phyloP scores from a whole-genome alignment of 1,140 invertebrate species.

The Diuraphis noxia region DNA sequence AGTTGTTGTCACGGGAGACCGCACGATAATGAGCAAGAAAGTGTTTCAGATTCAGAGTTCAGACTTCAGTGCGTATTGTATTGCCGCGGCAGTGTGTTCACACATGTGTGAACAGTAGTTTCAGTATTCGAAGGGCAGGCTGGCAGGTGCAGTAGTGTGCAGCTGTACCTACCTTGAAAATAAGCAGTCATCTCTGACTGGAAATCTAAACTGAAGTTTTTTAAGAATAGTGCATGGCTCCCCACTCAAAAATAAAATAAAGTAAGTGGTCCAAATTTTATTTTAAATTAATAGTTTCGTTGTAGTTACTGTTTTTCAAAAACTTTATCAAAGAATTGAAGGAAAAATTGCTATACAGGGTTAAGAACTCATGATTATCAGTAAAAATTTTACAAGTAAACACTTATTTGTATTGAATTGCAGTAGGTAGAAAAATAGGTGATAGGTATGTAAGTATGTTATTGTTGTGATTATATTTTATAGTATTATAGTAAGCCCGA shows the following conservation, averaged over 20 bases:
- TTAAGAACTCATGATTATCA: neutral
- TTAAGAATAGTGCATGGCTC: too few species aligned
- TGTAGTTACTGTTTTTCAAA: neutral
- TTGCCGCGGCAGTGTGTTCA: neutral
- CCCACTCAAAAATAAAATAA: neutral
- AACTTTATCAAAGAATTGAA: neutral
- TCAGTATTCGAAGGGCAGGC: neutral
- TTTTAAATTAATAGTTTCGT: neutral
- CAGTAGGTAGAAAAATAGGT: neutral
- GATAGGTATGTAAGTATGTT: neutral
- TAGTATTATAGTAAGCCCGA: neutral
- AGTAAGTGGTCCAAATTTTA: neutral
- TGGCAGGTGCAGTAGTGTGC: neutral
- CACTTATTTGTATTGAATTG: neutral
- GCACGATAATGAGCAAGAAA: conserved; percentile 1
- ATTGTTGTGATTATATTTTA: neutral
- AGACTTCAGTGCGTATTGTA: conserved; percentile 8
- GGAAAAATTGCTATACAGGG: neutral
- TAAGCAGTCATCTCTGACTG: neutral
- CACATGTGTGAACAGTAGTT: neutral
- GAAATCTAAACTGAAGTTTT: neutral
- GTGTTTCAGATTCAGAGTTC: conserved; percentile 26
- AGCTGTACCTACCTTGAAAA: neutral
- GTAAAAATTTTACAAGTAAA: neutral
- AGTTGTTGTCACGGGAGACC: conserved; percentile 15